Conservation (phyloP, 1,140 invertebrate genomes). For the Pogonomyrmex californicus region DNA sequence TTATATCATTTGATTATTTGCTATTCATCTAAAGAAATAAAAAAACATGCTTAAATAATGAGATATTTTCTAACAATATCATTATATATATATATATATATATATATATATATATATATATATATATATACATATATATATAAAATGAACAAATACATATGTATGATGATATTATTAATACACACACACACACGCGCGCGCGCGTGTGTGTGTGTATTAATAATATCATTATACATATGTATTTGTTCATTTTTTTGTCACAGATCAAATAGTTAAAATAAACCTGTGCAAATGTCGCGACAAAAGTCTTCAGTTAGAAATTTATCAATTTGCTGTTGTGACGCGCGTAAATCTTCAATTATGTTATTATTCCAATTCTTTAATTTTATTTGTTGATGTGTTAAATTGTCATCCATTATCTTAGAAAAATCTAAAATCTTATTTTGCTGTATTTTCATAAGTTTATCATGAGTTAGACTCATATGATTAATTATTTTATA, state of each 20-base stretch:
- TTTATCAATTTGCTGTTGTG: conserved; percentile 85
- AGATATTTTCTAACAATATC: neutral
- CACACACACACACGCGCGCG: too few relatives aligned
- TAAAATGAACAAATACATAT: too few relatives aligned
- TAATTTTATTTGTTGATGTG: conserved; percentile 71
- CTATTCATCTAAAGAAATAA: neutral
- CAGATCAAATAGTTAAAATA: neutral
- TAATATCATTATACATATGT: neutral
- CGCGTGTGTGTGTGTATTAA: too few relatives aligned
- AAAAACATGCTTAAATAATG: neutral
- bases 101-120: too few relatives aligned
- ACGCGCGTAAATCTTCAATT: conserved; percentile 79
- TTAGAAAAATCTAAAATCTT: conserved; percentile 59
- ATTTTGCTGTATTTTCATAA: conserved; percentile 74
- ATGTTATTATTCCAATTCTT: conserved; percentile 77
- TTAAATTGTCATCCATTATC: conserved; percentile 77
- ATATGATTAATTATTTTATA: conserved; percentile 72
- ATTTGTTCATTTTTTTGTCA: conserved; percentile 66
- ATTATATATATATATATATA: too few relatives aligned
- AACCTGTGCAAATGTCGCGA: conserved; percentile 87
- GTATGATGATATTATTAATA: too few relatives aligned
- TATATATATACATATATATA: too few relatives aligned
- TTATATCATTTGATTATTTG: neutral
- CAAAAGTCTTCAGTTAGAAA: conserved; percentile 87
- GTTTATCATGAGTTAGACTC: conserved; percentile 70